A percentile compares a stretch with the other conserved stretches of the same genome.
phyloP scores from a whole-genome alignment of 2,888 invertebrate species.

The Ctenicera cuprea region DNA sequence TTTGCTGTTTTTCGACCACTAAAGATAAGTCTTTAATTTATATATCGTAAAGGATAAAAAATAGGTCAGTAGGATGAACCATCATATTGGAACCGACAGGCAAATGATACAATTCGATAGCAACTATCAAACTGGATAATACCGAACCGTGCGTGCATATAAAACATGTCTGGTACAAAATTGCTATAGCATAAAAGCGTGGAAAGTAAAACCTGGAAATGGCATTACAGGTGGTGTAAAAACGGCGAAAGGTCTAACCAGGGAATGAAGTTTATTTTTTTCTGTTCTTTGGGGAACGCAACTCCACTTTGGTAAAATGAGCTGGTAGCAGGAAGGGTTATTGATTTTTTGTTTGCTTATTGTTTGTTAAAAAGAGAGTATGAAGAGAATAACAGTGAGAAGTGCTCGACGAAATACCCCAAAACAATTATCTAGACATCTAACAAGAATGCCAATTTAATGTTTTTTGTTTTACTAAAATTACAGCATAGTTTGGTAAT shows the following conservation, averaged over 20 bases:
- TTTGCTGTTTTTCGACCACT: constrained; percentile 30
- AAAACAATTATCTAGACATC: too few relatives aligned
- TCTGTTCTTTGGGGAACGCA: constrained; percentile 8
- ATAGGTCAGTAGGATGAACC: not conserved
- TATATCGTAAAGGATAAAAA: not conserved
- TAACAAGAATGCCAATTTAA: too few relatives aligned
- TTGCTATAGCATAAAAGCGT: constrained; percentile 19
- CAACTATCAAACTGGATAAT: constrained; percentile 15
- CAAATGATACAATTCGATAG: not conserved
- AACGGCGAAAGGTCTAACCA: constrained; percentile 19
- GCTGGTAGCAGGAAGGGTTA: not conserved
- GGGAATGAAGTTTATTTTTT: constrained; percentile 31
- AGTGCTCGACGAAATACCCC: too few relatives aligned
- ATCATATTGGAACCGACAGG: not conserved
- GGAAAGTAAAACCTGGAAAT: constrained; percentile 32
- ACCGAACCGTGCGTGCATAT: constrained; percentile 6
- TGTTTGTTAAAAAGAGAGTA: too few relatives aligned
- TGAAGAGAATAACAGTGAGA: too few relatives aligned
- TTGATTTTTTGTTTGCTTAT: too few relatives aligned
- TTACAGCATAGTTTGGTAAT: too few relatives aligned
- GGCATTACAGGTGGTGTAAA: constrained; percentile 25
- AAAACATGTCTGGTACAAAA: constrained; percentile 18
- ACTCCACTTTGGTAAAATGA: constrained; percentile 11
- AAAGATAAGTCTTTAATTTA: constrained; percentile 5
- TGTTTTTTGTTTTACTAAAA: too few relatives aligned